Evolutionary conservation across 2,888 invertebrate species (phyloP), one percentile per base, ranked within the genome.

Genomic region (Microctonus brassicae): DNA sequence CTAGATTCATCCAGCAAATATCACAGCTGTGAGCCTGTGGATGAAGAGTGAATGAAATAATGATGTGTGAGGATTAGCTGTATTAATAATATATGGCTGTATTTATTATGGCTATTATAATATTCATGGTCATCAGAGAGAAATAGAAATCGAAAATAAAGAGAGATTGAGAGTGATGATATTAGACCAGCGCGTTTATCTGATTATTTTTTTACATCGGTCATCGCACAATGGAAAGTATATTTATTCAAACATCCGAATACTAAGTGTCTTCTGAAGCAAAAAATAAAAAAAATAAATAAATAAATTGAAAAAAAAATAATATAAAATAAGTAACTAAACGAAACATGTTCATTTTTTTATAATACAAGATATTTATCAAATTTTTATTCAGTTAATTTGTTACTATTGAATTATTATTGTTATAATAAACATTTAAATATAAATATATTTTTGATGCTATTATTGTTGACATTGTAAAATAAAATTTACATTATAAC

Each of bases 1-100:
- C 89, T 93, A 22, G 94, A 94, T 79, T 92, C 93, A 0, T 93
- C 93, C 70, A 93, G 93, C 42, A 94, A 93, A 81, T 94, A 93
- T 83, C 93, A 94, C 83, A 93, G 93, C 82, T 93, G 93, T 79
- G 93, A 94, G 86, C 90, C 93, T 13, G 93, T 93, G 0, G 93
- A 93, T 77, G 91, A 90, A 72, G 90, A 91, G 76, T 90, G 90
- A 70, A 55, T 63, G 47, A 47, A 17, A 47, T 47, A 17, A 47
- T n/a, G 9, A 39, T 47, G 42, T n/a, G 42, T 47, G 42, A 7
- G n/a, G 17, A 47, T 47, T n/a, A 17, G 17, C 47, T 17, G 17
- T 47, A n/a, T 20, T 47, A 13, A 11, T 39, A 39, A 22, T 61
- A 36, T 13, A 24, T 9, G 39, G 11, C 22, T 13, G 7, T 24